phyloP scores from a whole-genome alignment of 2,888 invertebrate species.

The Nemotelus pantherinus region DNA sequence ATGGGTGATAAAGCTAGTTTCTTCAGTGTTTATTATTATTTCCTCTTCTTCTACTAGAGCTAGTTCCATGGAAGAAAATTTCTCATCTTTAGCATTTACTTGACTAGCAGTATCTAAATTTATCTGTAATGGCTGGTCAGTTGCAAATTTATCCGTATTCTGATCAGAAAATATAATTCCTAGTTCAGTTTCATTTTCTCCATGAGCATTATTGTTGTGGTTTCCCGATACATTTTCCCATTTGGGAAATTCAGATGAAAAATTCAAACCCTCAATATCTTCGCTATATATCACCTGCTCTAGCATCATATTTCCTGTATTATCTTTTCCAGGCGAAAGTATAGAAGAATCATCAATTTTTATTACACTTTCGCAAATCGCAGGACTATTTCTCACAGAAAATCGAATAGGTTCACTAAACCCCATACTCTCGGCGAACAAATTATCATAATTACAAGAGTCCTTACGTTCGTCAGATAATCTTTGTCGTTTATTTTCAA shows the following conservation, averaged over 20 bases:
- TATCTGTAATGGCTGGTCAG: not conserved
- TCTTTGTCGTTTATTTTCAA: not conserved
- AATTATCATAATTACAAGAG: not conserved
- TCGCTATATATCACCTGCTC: slow-evolving; percentile 28
- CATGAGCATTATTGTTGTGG: not conserved
- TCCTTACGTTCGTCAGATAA: not conserved
- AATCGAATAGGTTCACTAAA: slow-evolving; percentile 26
- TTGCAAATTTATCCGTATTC: not conserved
- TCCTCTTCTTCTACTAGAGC: too few relatives aligned
- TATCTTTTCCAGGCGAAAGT: not conserved
- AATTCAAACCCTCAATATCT: not conserved
- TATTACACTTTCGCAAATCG: not conserved
- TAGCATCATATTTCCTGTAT: slow-evolving; percentile 2
- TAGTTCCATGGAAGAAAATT: too few relatives aligned
- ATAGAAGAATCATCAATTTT: slow-evolving; percentile 30
- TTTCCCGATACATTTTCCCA: not conserved
- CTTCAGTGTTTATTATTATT: slow-evolving; percentile 54
- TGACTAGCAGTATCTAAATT: not conserved
- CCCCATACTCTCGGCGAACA: slow-evolving; percentile 23
- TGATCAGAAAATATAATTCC: not conserved
- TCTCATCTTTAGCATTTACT: too few relatives aligned
- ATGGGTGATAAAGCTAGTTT: slow-evolving; percentile 57
- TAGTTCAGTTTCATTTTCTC: not conserved
- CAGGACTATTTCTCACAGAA: not conserved
- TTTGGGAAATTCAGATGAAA: not conserved